Base-by-base conservation (phyloP, 2,113 vertebrate genomes). In the Siniperca knerii region DNA sequence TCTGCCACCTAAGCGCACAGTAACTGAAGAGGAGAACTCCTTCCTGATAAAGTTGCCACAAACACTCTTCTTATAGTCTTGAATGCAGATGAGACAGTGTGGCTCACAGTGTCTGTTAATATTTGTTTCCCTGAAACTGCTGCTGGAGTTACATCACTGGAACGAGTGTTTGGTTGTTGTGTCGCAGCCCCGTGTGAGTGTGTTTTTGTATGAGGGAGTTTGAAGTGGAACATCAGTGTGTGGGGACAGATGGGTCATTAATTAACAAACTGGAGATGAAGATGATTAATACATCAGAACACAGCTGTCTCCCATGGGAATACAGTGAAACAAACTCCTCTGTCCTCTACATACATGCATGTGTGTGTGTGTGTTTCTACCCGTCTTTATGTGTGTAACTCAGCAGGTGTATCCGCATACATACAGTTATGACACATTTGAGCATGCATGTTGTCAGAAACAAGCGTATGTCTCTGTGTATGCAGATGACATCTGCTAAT, bases 161-260 rank as follows among this genome's bases (percentile, higher is more conserved):
- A 83, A 60, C 29, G 6, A 70, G 66, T 64, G 15, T 75, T 85
- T 29, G 52, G 81, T 44, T 77, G 83, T 67, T 77, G 76, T 80
- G 82, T 86, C 21, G 40, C 83, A 78, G 79, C 74, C 69, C 60
- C 61, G 65, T 23, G 60, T 29, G 71, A 57, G 75, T 74, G 61
- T 55, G 71, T 80, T 37, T 83, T 74, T 81, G 79, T 89, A n/a
- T 42, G 76, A 70, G 71, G 40, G 81, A 54, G 86, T 90, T 92
- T 94, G 89, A 90, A 92, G 90, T 89, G 85, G 87, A 90, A 84
- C 86, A 90, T 88, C 85, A 89, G 87, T 91, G 83, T 88, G 87
- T 70, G 86, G 83, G 92, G 91, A 90, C 92, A 94, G 93, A 94
- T 94, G 93, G 90, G 93, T 94, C 91, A 94, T 95, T 94, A 94